Evolutionary conservation across 2,797 vertebrate species (phyloP), one percentile per base, ranked within the genome.

Genomic region (Salarias fasciatus): DNA sequence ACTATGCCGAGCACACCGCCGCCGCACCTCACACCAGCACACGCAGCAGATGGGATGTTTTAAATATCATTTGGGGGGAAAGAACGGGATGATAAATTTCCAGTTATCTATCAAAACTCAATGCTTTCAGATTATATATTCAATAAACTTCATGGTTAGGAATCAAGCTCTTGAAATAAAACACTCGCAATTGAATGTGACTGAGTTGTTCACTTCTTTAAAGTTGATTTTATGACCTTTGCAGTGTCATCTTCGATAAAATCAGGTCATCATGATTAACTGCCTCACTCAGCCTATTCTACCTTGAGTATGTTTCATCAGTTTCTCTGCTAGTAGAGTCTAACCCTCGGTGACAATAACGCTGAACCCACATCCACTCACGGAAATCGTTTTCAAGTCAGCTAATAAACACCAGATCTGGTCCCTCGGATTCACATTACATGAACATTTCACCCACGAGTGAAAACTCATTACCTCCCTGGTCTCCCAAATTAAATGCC

Each of bases 401-500:
- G 66, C 47, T 68, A 59, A 85, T 72, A 65, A 86, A 85, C 15
- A 24, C 45, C 36, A 37, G 55, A 80, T 72, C 28, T 43, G 52
- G 56, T 77, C 79, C 69, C 42, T 37, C 56, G 29, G 51, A 9
- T 73, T 67, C 38, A 37, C 65, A 79, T 50, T 52, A 68, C 71
- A 69, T 53, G 48, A 80, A 78, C 72, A 84, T 83, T 84, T 79
- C 56, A 76, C 69, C 48, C 58, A 24, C 51, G 71, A 50, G 54
- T 81, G 76, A 83, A 86, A 30, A 67, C 47, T 65, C 42, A 12
- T 33, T 72, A 75, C 86, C 77, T 71, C 82, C 64, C 44, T 42
- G 4, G 10, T 62, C 55, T 55, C 24, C 50, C 0, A 5, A 18
- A 48, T 2, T 54, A 53, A 87, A 84, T 73, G 58, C 69, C 53